These are phyloP conservation scores for Drosophila lowei DNA, from an alignment of 1,140 invertebrate genomes.

Conservation along the genomic window DNA sequence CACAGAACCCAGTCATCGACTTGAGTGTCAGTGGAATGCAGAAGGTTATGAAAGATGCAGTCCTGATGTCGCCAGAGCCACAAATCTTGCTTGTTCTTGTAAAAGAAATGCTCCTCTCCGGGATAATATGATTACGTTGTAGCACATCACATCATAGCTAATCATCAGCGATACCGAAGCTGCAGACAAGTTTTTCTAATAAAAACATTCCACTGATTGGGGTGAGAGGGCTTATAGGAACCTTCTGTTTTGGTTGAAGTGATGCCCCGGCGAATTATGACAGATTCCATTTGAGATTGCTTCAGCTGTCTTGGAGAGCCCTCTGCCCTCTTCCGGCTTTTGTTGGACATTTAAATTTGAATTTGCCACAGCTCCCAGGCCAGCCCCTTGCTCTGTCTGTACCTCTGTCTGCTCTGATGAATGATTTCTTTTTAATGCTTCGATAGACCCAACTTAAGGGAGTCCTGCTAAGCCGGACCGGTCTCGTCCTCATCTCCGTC, in stretches of 20 bases:
- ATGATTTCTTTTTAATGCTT: conserved; percentile 63
- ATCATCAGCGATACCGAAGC: too few relatives aligned
- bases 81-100: too few relatives aligned
- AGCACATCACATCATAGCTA: too few relatives aligned
- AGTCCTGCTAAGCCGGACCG: neutral
- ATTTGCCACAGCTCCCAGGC: conserved; percentile 23
- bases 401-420: conserved; percentile 26
- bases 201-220: too few relatives aligned
- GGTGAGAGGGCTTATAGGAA: neutral
- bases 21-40: too few relatives aligned
- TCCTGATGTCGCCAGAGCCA: too few relatives aligned
- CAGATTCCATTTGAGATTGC: conserved; percentile 35
- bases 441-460: conserved; percentile 52
- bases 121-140: too few relatives aligned
- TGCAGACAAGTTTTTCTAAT: too few relatives aligned
- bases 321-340: neutral
- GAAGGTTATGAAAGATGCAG: too few relatives aligned
- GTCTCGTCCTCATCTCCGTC: too few relatives aligned
- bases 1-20: too few relatives aligned
- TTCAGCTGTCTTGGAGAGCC: conserved; percentile 2
- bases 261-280: conserved; percentile 19
- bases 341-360: conserved; percentile 35
- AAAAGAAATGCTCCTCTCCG: too few relatives aligned
- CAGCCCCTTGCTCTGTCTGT: neutral
- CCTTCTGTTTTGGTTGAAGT: conserved; percentile 17